Conservation (phyloP, 64 coral and sea anemone genomes). For the Montipora foliosa region DNA sequence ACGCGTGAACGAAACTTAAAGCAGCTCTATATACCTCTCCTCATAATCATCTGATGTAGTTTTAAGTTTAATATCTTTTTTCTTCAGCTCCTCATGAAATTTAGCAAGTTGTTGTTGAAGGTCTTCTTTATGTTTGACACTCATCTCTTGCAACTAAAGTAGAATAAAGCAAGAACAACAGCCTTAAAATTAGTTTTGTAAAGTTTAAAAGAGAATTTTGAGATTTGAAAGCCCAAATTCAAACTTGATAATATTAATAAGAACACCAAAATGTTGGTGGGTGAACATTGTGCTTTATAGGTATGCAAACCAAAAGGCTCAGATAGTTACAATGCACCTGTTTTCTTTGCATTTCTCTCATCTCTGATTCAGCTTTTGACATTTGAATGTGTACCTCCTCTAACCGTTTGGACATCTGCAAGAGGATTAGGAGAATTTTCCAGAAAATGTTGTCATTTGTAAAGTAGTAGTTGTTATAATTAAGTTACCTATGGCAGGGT, state of each 20-base stretch:
- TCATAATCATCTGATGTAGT: conserved; percentile 82
- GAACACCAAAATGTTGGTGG: no score
- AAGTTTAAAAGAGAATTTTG: no score
- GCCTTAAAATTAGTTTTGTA: background rate
- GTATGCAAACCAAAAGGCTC: no score
- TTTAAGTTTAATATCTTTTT: conserved; percentile 85
- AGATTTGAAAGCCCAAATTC: no score
- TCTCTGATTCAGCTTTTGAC: conserved; percentile 71
- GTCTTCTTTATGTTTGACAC: conserved; percentile 84
- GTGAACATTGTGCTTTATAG: no score
- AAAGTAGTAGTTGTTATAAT: no score
- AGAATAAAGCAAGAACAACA: background rate
- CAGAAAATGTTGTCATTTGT: no score
- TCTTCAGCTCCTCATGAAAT: conserved; percentile 89
- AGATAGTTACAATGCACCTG: conserved; percentile 44
- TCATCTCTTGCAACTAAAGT: conserved; percentile 82
- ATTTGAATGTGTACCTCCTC: conserved; percentile 87
- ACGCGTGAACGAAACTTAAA: no score
- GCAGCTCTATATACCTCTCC: conserved; percentile 59
- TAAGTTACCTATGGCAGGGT: no score
- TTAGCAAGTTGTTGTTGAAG: conserved; percentile 82
- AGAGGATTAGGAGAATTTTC: background rate
- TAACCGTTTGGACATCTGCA: conserved; percentile 64
- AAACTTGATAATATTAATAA: no score
- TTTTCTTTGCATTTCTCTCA: conserved; percentile 84